phyloP scores from a whole-genome alignment of 2,797 vertebrate genomes.

The Ptychobarbus kaznakovi region DNA sequence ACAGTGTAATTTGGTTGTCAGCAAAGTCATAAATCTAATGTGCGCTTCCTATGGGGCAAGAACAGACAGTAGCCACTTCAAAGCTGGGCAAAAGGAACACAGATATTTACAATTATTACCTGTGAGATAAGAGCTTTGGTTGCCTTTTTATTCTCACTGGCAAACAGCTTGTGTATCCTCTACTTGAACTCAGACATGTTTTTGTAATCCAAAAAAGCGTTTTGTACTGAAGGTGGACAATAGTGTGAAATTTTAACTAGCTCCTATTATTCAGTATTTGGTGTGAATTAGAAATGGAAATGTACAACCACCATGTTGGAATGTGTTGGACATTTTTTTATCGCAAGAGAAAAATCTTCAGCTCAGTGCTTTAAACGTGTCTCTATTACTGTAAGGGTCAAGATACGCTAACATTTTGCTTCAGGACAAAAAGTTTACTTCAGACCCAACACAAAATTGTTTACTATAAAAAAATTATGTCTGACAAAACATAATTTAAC shows the following conservation, averaged over 20 bases:
- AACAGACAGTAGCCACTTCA: constrained; percentile 71
- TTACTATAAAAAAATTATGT: background rate
- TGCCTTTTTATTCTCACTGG: constrained; percentile 13
- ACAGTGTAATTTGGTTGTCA: constrained; percentile 70
- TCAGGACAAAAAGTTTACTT: background rate
- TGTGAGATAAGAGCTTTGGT: constrained; percentile 61
- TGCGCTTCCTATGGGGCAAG: constrained; percentile 57
- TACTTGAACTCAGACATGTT: background rate
- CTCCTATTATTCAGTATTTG: background rate
- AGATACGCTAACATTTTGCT: background rate
- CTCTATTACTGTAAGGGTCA: background rate
- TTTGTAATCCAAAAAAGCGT: background rate
- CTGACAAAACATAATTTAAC: too few relatives aligned
- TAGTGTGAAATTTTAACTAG: background rate
- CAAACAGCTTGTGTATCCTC: constrained; percentile 24
- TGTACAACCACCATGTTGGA: background rate
- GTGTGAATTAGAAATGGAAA: background rate
- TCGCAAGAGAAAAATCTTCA: background rate
- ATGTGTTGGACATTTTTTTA: too few relatives aligned
- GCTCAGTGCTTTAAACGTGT: background rate
- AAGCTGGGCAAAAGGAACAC: constrained; percentile 69
- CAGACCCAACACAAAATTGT: background rate
- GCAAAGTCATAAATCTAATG: constrained; percentile 74
- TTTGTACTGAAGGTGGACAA: background rate
- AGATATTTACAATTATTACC: constrained; percentile 74